Conservation (phyloP, 2,797 vertebrate genomes). For the Australoheros facetus region DNA sequence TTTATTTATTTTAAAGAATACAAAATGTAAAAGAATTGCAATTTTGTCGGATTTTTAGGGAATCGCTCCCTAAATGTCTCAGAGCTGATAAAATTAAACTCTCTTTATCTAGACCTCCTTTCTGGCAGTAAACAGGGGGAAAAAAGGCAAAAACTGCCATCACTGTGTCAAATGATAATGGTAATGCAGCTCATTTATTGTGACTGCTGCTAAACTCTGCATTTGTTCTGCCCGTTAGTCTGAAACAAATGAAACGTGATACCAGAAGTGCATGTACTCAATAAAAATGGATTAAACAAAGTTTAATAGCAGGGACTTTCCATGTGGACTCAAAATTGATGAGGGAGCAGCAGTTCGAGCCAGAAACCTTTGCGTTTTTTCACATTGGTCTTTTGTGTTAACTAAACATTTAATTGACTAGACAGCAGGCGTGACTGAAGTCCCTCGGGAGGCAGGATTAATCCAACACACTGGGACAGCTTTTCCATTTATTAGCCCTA, state of each 20-base stretch:
- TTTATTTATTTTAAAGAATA: neutral
- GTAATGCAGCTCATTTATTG: conserved; percentile 2
- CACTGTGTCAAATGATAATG: conserved; percentile 4
- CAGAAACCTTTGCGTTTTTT: conserved; percentile 29
- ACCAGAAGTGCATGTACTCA: neutral
- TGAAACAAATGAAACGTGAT: neutral
- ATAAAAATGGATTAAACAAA: neutral
- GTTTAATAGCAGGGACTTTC: neutral
- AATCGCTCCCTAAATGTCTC: neutral
- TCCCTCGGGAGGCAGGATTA: conserved; percentile 36
- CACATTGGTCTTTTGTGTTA: conserved; percentile 18
- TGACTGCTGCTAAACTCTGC: conserved; percentile 5
- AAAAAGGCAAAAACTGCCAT: neutral
- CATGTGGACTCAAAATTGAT: neutral
- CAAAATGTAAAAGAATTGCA: neutral
- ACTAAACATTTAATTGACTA: conserved; percentile 35
- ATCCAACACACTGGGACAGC: conserved; percentile 28
- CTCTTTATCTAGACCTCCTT: neutral
- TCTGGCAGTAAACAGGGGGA: neutral
- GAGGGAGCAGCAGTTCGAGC: conserved; percentile 6
- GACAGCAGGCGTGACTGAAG: conserved; percentile 27
- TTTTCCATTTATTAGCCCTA: conserved; percentile 35
- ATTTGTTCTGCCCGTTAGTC: conserved; percentile 29
- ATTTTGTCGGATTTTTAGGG: too few species aligned
- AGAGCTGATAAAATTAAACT: neutral